Evolutionary conservation across 2,797 vertebrate genomes (phyloP).

Genomic region (Myotis planiceps): DNA sequence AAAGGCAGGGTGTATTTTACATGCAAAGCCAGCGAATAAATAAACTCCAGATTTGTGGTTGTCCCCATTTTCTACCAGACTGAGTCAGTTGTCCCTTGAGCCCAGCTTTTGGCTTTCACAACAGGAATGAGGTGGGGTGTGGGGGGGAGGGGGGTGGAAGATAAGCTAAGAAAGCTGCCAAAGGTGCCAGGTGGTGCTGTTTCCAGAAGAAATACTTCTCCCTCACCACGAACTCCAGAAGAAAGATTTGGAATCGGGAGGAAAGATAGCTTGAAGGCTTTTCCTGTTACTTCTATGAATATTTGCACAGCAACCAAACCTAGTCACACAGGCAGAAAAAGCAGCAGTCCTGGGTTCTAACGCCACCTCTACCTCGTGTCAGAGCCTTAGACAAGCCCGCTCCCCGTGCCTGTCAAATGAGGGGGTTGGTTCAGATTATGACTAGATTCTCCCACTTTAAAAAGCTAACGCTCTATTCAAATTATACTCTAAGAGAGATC

Average conservation of each 20-base stretch:
- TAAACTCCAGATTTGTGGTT: slow-evolving; percentile 60
- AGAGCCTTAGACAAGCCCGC: neutral
- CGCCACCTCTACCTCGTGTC: neutral
- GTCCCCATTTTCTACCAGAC: slow-evolving; percentile 58
- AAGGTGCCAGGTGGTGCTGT: neutral
- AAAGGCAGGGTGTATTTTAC: slow-evolving; percentile 65
- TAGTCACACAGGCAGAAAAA: neutral
- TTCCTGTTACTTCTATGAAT: neutral
- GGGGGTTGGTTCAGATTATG: neutral
- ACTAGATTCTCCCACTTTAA: neutral
- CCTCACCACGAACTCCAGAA: neutral
- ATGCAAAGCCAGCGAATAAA: slow-evolving; percentile 64
- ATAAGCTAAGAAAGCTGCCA: neutral
- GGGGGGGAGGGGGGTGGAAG: neutral
- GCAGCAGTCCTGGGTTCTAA: neutral
- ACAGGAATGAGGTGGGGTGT: neutral
- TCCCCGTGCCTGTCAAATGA: neutral
- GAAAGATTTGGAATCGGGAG: neutral
- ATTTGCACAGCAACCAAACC: neutral
- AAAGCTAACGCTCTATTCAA: neutral
- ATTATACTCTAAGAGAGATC: neutral
- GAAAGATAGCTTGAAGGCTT: neutral
- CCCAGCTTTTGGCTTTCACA: neutral
- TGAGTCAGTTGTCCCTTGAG: slow-evolving; percentile 65
- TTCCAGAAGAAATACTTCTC: neutral